A percentile compares a stretch with the other conserved stretches of the same genome.
Conservation (phyloP, 1,140 invertebrate genomes). For the Eumaeus atala region DNA sequence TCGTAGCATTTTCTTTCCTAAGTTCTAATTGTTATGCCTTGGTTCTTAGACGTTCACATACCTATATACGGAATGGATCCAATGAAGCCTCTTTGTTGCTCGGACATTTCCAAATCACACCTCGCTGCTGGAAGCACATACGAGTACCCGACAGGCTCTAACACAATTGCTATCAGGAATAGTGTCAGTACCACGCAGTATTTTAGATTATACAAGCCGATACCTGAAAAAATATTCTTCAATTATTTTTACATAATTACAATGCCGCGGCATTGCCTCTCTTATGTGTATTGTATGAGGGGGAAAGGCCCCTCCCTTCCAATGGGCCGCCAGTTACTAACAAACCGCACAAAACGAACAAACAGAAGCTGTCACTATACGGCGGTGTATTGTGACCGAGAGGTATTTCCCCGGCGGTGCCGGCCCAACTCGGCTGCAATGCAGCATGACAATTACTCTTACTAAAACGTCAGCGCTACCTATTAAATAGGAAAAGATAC, state of each 20-base stretch:
- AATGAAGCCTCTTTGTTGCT: conserved; percentile 49
- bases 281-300: too few relatives aligned
- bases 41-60: conserved; percentile 20
- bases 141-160: conserved; percentile 55
- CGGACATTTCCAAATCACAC: conserved; percentile 54
- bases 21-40: not conserved
- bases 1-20: not conserved
- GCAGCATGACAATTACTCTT: too few relatives aligned
- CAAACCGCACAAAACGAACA: too few relatives aligned
- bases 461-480: too few relatives aligned
- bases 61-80: conserved; percentile 59
- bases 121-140: conserved; percentile 49
- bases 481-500: too few relatives aligned
- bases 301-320: too few relatives aligned
- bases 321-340: too few relatives aligned
- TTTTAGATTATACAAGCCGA: conserved; percentile 55
- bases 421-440: too few relatives aligned
- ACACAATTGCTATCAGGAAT: conserved; percentile 49
- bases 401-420: too few relatives aligned
- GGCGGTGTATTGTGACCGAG: too few relatives aligned
- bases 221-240: conserved; percentile 34
- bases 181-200: conserved; percentile 44
- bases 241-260: not conserved
- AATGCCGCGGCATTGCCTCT: too few relatives aligned
- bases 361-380: too few relatives aligned